phyloP scores from a whole-genome alignment of 92 coral and sea anemone species.

The Parazoanthus atlanticus region DNA sequence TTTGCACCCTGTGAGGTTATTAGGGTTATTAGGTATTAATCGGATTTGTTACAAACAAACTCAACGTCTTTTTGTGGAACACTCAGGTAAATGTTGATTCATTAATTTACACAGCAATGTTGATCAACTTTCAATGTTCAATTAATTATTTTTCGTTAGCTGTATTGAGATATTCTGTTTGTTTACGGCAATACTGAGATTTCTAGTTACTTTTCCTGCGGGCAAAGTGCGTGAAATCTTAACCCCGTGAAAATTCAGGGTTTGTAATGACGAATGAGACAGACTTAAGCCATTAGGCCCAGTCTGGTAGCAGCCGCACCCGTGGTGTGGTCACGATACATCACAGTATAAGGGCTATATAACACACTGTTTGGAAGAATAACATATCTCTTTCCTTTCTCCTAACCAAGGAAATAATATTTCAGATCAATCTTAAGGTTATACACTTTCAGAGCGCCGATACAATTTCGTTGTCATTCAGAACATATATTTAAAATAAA shows the following conservation, averaged over 20 bases:
- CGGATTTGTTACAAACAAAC: not conserved
- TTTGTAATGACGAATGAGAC: not conserved
- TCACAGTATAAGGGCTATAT: not conserved
- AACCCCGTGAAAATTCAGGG: not conserved
- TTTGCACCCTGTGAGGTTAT: not conserved
- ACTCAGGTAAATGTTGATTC: not conserved
- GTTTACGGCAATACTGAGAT: not conserved
- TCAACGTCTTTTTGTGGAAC: not conserved
- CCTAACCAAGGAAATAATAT: not conserved
- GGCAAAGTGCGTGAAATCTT: slow-evolving; percentile 13
- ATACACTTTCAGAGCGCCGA: too few relatives aligned
- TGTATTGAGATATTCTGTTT: not conserved
- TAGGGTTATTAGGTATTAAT: not conserved
- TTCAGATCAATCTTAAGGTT: not conserved
- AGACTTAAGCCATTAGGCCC: slow-evolving; percentile 4
- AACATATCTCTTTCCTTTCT: too few relatives aligned
- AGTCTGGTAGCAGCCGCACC: not conserved
- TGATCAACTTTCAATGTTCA: not conserved
- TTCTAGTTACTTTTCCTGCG: not conserved
- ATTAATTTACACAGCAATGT: not conserved
- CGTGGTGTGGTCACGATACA: not conserved
- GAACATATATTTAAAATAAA: too few relatives aligned
- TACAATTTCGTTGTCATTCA: too few relatives aligned
- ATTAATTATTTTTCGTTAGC: not conserved
- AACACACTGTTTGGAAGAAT: too few relatives aligned